Percentiles rank a stretch among this genome's conserved stretches.
Evolutionary conservation across 2,113 vertebrate species (phyloP).

Genomic region (Pterocles burchelli): DNA sequence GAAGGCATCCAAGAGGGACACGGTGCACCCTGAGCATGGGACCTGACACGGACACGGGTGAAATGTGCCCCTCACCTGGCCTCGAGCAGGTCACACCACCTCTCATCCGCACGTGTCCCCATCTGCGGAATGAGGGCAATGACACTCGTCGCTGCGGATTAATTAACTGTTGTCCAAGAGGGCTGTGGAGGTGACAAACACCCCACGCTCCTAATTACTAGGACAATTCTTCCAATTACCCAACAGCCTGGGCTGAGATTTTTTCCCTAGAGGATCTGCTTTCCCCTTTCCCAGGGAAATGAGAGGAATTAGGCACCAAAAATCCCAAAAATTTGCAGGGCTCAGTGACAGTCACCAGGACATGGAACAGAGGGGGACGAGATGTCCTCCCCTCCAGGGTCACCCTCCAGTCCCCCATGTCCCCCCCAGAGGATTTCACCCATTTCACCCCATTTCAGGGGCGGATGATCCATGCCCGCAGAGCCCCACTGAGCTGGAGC

Average conservation of each 20-base stretch:
- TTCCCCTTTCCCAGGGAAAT: constrained; percentile 34
- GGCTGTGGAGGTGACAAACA: not conserved
- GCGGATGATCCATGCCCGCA: accelerated
- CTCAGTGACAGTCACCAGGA: not conserved
- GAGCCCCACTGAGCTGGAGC: not conserved
- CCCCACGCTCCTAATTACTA: not conserved
- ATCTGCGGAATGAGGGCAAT: accelerated
- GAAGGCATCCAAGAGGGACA: not conserved
- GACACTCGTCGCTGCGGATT: not conserved
- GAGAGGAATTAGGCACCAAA: constrained; percentile 5
- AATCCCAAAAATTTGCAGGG: not conserved
- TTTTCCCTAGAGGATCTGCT: not conserved
- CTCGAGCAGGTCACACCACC: accelerated
- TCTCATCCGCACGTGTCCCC: not conserved
- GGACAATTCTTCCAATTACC: not conserved
- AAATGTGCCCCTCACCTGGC: not conserved
- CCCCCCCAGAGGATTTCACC: no score
- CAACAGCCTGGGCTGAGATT: not conserved
- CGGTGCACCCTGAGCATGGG: accelerated
- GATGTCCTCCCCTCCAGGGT: accelerated
- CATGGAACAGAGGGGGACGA: accelerated
- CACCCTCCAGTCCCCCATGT: not conserved
- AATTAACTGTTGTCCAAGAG: not conserved
- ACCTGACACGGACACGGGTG: accelerated
- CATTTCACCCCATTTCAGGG: not conserved